Conservation (phyloP, 2,113 vertebrate genomes). For the Hipposideros armiger region DNA sequence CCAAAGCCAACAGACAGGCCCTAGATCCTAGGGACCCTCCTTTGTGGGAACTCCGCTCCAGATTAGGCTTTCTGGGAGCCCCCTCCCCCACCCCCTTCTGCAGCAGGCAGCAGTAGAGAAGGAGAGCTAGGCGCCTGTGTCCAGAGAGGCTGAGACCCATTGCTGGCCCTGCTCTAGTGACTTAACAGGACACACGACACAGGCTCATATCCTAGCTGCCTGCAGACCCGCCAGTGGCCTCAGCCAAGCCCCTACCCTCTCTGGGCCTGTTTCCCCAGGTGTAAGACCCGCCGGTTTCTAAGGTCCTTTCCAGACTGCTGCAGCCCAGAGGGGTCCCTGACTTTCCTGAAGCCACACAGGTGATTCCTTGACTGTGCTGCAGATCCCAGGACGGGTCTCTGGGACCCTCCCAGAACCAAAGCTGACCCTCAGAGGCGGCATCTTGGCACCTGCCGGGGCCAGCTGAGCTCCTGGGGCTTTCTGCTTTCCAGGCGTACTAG, state of each 20-base stretch:
- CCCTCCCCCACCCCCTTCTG: fast-evolving
- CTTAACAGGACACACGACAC: not conserved
- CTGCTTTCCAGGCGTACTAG: not conserved
- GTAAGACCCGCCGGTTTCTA: not conserved
- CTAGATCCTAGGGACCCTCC: not conserved
- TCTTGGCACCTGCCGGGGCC: not conserved
- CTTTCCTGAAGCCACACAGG: not conserved
- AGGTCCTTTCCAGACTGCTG: not conserved
- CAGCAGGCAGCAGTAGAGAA: not conserved
- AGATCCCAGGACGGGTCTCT: not conserved
- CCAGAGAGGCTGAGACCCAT: not conserved
- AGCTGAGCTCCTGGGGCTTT: not conserved
- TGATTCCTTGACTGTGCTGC: not conserved
- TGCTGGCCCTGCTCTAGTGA: not conserved
- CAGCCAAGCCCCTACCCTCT: not conserved
- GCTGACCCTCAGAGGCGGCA: not conserved
- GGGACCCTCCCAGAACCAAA: not conserved
- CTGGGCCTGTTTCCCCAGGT: not conserved
- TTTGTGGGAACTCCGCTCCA: not conserved
- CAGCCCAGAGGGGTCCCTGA: not conserved
- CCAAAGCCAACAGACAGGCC: not conserved
- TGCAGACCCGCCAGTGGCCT: fast-evolving
- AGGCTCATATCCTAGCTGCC: fast-evolving
- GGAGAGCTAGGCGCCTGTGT: no score
- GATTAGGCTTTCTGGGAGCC: not conserved